These are phyloP conservation scores for Anoncus sp. DNA, from an alignment of 2,888 invertebrate genomes.

Conservation along the genomic window DNA sequence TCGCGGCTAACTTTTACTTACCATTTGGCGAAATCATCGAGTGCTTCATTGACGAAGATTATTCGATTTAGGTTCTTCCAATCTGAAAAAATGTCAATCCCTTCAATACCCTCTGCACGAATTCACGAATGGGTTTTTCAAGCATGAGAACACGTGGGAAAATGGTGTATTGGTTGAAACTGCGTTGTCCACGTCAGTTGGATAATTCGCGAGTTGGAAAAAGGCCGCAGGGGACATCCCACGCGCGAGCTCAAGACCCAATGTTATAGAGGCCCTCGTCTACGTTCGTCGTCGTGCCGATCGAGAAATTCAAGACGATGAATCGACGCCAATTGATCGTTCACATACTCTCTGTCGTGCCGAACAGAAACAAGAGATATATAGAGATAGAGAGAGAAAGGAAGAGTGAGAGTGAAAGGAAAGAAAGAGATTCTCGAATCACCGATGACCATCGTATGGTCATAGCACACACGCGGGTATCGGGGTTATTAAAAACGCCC, in stretches of 20 bases:
- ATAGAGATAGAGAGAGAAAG: conserved; percentile 19
- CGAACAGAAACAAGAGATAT: conserved; percentile 14
- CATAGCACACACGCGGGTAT: conserved; percentile 54
- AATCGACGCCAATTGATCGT: conserved; percentile 71
- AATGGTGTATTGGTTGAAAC: not conserved
- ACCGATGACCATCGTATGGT: conserved; percentile 53
- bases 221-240: conserved; percentile 40
- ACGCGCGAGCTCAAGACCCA: conserved; percentile 13
- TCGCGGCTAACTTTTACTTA: no score
- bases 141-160: conserved; percentile 19
- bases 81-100: no score
- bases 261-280: conserved; percentile 2
- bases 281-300: conserved; percentile 43
- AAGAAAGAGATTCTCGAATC: conserved; percentile 49
- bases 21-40: no score
- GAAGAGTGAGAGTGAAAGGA: conserved; percentile 31
- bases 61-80: no score
- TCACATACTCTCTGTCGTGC: conserved; percentile 59
- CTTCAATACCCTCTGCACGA: no score
- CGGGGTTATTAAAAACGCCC: conserved; percentile 80
- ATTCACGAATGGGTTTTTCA: not conserved
- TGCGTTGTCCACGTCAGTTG: conserved; percentile 14
- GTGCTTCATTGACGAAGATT: no score
- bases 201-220: conserved; percentile 18
- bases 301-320: conserved; percentile 60